Evolutionary conservation across 1,140 invertebrate genomes (phyloP).

Genomic region (Drosophila insularis): DNA sequence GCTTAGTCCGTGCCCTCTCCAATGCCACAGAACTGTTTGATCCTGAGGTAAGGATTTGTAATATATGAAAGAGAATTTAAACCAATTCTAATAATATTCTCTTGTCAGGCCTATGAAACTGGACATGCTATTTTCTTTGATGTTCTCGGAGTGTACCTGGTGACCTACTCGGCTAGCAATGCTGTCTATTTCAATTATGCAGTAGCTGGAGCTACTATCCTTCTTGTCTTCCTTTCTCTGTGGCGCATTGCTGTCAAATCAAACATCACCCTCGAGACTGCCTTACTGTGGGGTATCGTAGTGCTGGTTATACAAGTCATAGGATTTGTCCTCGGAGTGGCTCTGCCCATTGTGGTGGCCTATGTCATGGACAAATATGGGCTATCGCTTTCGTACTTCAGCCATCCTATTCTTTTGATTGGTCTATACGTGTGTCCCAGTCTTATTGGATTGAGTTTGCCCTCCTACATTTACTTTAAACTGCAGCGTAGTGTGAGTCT

Average conservation of each 20-base stretch:
- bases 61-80: conserved; percentile 35
- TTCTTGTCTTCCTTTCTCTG: conserved; percentile 81
- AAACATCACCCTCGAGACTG: conserved; percentile 33
- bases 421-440: conserved; percentile 82
- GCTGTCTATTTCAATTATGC: conserved; percentile 84
- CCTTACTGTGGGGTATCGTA: conserved; percentile 45
- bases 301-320: conserved; percentile 52
- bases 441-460: conserved; percentile 48
- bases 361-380: conserved; percentile 74
- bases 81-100: conserved; percentile 83
- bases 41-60: conserved; percentile 83
- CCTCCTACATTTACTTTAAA: conserved; percentile 77
- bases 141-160: conserved; percentile 88
- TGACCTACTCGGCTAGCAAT: conserved; percentile 84
- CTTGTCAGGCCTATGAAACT: conserved; percentile 43
- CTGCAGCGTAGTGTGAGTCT: conserved; percentile 41
- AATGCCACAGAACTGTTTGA: conserved; percentile 85
- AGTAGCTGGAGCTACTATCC: conserved; percentile 82
- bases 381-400: conserved; percentile 87
- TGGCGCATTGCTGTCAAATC: conserved; percentile 51
- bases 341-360: conserved; percentile 83
- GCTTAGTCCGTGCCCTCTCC: conserved; percentile 86
- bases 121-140: conserved; percentile 90
- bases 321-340: conserved; percentile 81
- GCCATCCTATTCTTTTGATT: conserved; percentile 85